Conservation (phyloP, 2,797 vertebrate genomes). For the Chaetophractus vellerosus region DNA sequence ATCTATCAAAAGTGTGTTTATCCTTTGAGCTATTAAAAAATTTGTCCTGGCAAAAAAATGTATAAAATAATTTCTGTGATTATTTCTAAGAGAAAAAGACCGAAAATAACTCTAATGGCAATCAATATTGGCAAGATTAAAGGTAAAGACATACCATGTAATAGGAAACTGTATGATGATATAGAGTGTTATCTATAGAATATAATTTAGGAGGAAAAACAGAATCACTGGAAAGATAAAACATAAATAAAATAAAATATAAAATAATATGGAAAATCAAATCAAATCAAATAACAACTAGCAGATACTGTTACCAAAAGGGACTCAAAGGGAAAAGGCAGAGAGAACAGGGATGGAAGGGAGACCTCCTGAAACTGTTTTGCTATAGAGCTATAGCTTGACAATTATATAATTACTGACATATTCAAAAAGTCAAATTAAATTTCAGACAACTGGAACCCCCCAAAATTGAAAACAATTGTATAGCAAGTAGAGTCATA, state of each 20-base stretch:
- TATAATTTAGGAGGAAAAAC: rapidly evolving
- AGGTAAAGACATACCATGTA: not conserved
- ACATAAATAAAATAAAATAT: too few species aligned
- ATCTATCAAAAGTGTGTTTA: too few species aligned
- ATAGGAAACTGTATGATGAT: not conserved
- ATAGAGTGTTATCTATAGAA: not conserved
- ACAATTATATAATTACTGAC: not conserved
- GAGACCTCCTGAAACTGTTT: not conserved
- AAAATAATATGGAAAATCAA: not conserved
- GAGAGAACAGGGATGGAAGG: not conserved
- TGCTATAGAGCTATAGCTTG: not conserved
- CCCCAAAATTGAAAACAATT: not conserved
- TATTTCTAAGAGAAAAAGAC: not conserved
- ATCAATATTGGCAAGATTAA: not conserved
- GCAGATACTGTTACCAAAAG: not conserved
- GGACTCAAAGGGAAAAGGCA: not conserved
- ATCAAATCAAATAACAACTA: not conserved
- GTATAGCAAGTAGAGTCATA: not conserved
- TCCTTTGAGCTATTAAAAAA: not conserved
- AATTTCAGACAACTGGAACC: not conserved
- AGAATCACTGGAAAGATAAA: not conserved
- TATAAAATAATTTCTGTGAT: not conserved
- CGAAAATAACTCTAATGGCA: not conserved
- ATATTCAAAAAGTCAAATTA: not conserved
- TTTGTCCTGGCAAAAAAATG: not conserved